These are phyloP conservation scores for Buceros bicornis DNA, from an alignment of 2,797 vertebrate genomes.

Conservation along the genomic window DNA sequence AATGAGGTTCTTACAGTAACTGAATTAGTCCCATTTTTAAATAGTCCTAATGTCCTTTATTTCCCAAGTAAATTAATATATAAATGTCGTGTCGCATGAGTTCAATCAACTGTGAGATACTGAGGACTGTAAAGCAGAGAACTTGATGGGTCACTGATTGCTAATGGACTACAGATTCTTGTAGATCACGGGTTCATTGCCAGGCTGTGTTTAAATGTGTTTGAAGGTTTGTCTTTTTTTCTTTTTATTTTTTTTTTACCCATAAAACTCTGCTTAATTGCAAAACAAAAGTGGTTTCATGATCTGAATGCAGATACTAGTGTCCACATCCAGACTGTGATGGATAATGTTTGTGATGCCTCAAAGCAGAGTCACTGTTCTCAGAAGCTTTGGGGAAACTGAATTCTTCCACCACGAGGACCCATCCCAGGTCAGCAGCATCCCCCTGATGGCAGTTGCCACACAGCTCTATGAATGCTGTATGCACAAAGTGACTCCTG, in stretches of 20 bases:
- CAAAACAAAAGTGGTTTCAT: background rate
- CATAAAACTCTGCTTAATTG: background rate
- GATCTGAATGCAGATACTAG: background rate
- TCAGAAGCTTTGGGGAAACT: background rate
- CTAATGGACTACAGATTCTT: constrained; percentile 55
- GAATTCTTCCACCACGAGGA: background rate
- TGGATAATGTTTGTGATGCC: background rate
- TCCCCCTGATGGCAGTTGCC: background rate
- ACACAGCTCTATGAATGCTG: background rate
- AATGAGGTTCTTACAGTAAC: constrained; percentile 16
- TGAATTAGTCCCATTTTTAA: constrained; percentile 9
- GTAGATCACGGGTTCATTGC: constrained; percentile 50
- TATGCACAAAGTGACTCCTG: background rate
- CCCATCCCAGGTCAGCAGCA: background rate
- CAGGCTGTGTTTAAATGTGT: constrained; percentile 36
- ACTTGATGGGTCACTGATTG: constrained; percentile 43
- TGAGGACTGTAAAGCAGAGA: constrained; percentile 23
- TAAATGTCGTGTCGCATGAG: constrained; percentile 33
- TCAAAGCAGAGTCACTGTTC: background rate
- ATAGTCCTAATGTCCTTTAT: constrained; percentile 4
- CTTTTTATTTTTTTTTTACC: background rate
- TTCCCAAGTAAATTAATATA: constrained; percentile 35
- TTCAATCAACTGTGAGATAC: constrained; percentile 51
- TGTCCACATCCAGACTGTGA: background rate
- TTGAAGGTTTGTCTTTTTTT: background rate